These are phyloP conservation scores for Drosophila saltans DNA, from an alignment of 1,140 invertebrate genomes.

Conservation along the genomic window DNA sequence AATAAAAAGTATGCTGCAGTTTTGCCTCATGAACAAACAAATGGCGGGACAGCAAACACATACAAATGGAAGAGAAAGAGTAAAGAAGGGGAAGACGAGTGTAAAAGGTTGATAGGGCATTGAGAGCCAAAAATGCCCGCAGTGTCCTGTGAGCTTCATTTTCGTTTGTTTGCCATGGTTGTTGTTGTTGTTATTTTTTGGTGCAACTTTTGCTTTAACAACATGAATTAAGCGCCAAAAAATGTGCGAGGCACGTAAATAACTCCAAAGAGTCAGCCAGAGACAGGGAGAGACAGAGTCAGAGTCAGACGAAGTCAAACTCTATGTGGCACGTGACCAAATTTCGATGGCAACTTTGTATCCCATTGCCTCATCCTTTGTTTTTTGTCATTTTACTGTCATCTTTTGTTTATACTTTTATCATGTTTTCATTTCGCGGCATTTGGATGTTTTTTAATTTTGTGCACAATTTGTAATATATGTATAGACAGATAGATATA, in stretches of 20 bases:
- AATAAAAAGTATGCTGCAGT: constrained; percentile 55
- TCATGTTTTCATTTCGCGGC: constrained; percentile 68
- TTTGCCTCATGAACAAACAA: constrained; percentile 57
- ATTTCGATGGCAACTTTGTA: constrained; percentile 74
- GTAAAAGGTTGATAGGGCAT: not conserved
- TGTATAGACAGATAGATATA: constrained; percentile 1
- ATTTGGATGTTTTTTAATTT: constrained; percentile 68
- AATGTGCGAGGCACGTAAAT: constrained; percentile 73
- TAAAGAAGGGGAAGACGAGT: not conserved
- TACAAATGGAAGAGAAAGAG: not conserved
- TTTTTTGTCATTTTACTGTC: not conserved
- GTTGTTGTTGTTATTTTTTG: constrained; percentile 39
- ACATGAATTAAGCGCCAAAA: constrained; percentile 68
- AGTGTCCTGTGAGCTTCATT: constrained; percentile 50
- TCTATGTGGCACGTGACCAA: constrained; percentile 65
- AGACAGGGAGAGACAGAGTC: not conserved
- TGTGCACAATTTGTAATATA: constrained; percentile 34
- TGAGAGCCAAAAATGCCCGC: constrained; percentile 45
- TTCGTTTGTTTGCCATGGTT: constrained; percentile 44
- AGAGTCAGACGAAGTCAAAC: constrained; percentile 10
- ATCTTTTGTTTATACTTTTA: constrained; percentile 49
- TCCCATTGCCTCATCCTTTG: constrained; percentile 4
- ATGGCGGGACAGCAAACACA: constrained; percentile 54
- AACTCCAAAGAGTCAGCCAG: constrained; percentile 51
- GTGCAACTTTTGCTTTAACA: constrained; percentile 39